phyloP scores from a whole-genome alignment of 2,888 invertebrate species.

The Ctenicera cuprea region DNA sequence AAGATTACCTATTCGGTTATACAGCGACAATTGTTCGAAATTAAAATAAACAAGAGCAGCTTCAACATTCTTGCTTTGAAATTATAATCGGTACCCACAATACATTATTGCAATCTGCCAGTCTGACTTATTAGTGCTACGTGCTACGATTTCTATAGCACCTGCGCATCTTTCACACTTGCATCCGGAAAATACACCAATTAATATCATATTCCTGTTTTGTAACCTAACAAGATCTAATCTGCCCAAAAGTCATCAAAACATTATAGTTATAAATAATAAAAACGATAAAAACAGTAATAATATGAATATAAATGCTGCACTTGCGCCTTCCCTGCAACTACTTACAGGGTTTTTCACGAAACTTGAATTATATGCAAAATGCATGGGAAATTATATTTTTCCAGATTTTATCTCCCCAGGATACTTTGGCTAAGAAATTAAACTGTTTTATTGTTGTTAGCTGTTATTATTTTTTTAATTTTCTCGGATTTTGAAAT shows the following conservation, averaged over 20 bases:
- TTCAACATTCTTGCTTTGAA: constrained; percentile 14
- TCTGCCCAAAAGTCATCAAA: constrained; percentile 1
- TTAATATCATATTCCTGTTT: background rate
- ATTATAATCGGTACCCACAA: constrained; percentile 23
- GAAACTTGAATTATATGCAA: too few relatives aligned
- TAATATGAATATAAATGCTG: too few relatives aligned
- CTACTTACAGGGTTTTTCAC: too few relatives aligned
- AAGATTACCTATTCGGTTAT: constrained; percentile 49
- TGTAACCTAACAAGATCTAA: background rate
- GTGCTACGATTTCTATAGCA: constrained; percentile 29
- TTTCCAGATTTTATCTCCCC: too few relatives aligned
- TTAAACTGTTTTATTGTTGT: too few relatives aligned
- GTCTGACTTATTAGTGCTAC: constrained; percentile 10
- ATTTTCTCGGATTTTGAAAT: too few relatives aligned
- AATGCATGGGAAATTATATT: too few relatives aligned
- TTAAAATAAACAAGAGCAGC: constrained; percentile 16
- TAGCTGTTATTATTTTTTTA: too few relatives aligned
- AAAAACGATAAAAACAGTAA: too few relatives aligned
- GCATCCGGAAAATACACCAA: constrained; percentile 42
- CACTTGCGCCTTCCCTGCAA: too few relatives aligned
- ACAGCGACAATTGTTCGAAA: constrained; percentile 38
- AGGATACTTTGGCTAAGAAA: too few relatives aligned
- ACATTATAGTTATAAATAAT: too few relatives aligned
- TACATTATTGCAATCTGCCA: constrained; percentile 50
- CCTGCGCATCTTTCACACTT: constrained; percentile 34